Evolutionary conservation across 92 coral and sea anemone genomes (phyloP).

Genomic region (Phenganax stokvisi): DNA sequence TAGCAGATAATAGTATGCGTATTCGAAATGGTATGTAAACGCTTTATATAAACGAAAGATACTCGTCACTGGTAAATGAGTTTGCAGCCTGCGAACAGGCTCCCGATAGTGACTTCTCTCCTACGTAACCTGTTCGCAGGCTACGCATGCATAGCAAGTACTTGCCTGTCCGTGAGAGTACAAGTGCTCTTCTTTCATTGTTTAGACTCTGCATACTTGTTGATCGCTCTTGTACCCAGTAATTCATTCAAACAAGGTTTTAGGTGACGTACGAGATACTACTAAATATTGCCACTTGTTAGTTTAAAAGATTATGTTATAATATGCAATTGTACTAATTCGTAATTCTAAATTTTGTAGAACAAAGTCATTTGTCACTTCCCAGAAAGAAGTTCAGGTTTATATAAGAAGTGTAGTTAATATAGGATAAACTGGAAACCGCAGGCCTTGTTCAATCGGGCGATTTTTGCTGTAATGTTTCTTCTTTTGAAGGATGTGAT

Average conservation of each 20-base stretch:
- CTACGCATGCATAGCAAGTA: too few relatives aligned
- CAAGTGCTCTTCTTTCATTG: too few relatives aligned
- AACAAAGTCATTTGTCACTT: conserved; percentile 77
- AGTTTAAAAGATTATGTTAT: neutral
- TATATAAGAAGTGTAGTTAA: neutral
- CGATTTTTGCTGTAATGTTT: too few relatives aligned
- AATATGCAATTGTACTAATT: too few relatives aligned
- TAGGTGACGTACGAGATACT: conserved; percentile 45
- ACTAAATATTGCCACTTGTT: neutral
- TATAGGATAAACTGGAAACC: too few relatives aligned
- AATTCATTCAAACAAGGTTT: conserved; percentile 86
- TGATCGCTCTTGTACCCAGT: conserved; percentile 85
- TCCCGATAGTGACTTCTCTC: neutral
- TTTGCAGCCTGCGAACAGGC: too few relatives aligned
- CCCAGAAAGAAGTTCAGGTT: conserved; percentile 95
- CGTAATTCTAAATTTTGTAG: conserved; percentile 30
- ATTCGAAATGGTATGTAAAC: conserved; percentile 75
- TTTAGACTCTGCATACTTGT: conserved; percentile 82
- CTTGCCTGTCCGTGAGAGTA: too few relatives aligned
- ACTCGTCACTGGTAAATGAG: neutral
- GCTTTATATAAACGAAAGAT: neutral
- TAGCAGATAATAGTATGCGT: conserved; percentile 88
- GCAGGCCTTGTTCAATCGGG: too few relatives aligned
- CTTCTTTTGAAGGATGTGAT: too few relatives aligned
- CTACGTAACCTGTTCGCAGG: neutral